Conservation (phyloP, 1,140 invertebrate species). For the Spodoptera litura region DNA sequence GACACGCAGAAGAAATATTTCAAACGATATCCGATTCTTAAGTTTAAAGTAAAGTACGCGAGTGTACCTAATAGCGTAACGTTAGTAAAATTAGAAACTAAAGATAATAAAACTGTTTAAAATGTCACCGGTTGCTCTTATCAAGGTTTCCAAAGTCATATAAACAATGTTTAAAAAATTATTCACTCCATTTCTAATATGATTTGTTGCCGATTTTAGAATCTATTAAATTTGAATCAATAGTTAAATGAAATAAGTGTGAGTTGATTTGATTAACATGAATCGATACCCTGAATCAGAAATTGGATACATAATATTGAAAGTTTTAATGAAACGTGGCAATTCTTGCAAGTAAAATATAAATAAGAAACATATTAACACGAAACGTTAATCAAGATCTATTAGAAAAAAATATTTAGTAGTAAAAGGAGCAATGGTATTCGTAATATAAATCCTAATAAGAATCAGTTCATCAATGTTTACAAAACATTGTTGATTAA, state of each 20-base stretch:
- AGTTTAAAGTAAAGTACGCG: too few species aligned
- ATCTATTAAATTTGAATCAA: conserved; percentile 26
- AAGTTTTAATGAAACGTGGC: conserved; percentile 30
- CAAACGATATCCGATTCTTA: too few species aligned
- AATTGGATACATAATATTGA: conserved; percentile 34
- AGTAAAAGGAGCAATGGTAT: conserved; percentile 29
- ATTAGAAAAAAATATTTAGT: conserved; percentile 27
- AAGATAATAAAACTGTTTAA: too few species aligned
- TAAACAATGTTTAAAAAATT: conserved; percentile 2
- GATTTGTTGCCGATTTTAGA: conserved; percentile 12
- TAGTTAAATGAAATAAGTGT: background rate
- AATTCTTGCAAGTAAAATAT: background rate
- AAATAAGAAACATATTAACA: conserved; percentile 1
- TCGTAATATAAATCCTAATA: conserved; percentile 22
- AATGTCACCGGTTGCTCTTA: conserved; percentile 18
- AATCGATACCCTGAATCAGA: conserved; percentile 6
- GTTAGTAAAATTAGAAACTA: too few species aligned
- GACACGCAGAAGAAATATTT: too few species aligned
- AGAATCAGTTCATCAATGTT: conserved; percentile 32
- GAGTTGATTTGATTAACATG: conserved; percentile 14
- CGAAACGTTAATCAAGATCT: conserved; percentile 35
- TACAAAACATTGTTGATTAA: conserved; percentile 41
- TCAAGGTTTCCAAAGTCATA: background rate
- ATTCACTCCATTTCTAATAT: conserved; percentile 33
- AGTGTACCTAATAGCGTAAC: too few species aligned